Evolutionary conservation across 2,113 vertebrate species (phyloP).

Genomic region (Pogona vitticeps): DNA sequence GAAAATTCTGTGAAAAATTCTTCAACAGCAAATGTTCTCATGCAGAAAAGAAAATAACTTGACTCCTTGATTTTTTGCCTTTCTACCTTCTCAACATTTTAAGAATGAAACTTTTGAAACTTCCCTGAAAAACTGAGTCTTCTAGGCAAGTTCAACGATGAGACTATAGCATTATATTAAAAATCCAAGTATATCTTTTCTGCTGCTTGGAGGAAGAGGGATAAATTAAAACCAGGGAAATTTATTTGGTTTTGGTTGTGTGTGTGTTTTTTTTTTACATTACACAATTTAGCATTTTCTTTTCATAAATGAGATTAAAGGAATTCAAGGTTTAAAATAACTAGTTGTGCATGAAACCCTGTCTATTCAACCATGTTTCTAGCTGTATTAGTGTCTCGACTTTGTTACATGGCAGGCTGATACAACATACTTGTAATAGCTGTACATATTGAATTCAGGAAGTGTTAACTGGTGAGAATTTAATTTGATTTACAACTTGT

Average conservation of each 20-base stretch:
- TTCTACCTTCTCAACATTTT: background rate
- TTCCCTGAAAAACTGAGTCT: constrained; percentile 31
- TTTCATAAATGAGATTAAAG: too few species aligned
- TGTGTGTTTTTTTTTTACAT: too few species aligned
- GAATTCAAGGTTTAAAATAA: too few species aligned
- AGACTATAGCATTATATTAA: constrained; percentile 41
- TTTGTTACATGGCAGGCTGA: too few species aligned
- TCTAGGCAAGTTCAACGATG: background rate
- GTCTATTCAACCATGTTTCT: background rate
- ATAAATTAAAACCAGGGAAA: constrained; percentile 30
- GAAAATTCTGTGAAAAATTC: background rate
- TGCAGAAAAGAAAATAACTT: background rate
- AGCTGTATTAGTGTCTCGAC: background rate
- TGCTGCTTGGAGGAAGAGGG: constrained; percentile 65
- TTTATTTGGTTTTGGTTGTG: too few species aligned
- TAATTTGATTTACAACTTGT: background rate
- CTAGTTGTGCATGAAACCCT: background rate
- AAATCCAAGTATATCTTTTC: constrained; percentile 61
- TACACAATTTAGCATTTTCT: too few species aligned
- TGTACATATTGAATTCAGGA: too few species aligned
- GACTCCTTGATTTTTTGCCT: too few species aligned
- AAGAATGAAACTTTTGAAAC: constrained; percentile 25
- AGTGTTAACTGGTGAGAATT: too few species aligned
- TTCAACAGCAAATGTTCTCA: background rate
- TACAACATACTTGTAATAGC: too few species aligned